Evolutionary conservation across 2,797 vertebrate genomes (phyloP), one percentile per base, ranked within the genome.

Genomic region (Melanotaenia maccullochi): DNA sequence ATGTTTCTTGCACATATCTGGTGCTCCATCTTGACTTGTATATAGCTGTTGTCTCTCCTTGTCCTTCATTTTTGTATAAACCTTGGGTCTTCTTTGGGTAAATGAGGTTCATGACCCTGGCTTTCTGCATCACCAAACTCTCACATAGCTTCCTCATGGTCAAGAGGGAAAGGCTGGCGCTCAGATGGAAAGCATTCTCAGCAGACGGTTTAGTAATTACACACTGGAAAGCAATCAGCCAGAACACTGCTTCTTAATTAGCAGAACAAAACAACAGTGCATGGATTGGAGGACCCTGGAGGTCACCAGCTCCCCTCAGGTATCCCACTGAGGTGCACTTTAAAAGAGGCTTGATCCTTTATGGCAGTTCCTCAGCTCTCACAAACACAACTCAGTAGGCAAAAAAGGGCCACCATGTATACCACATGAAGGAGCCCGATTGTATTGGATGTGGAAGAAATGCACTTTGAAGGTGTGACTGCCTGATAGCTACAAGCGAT

Each of bases 191-290:
- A 92, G 87, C 87, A 70, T 86, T 91, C 91, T 90, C 85, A 82
- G 91, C 91, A 93, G 92, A 91, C 88, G 90, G 90, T 90, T 93
- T 92, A 63, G 88, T 94, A 95, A 95, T 95, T 95, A 93, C 89
- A 93, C 90, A 94, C 89, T 94, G 90, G 91, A 93, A 95, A 91
- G 93, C 92, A 94, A 95, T 95, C 94, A 94, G 89, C 90, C 90
- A 84, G 90, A 95, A 94, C 93, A 91, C 83, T 78, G 89, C 85
- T 92, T 92, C 90, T 94, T 94, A 95, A 95, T 95, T 95, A 94
- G 92, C 89, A 86, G 90, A 91, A 91, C 91, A 89, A 91, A 94
- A 93, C 92, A 93, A 94, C 89, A 90, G 92, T 83, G 84, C 87
- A 89, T 87, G 80, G 88, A 89, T 90, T 93, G 87, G 75, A 90